Evolutionary conservation across 2,113 vertebrate species (phyloP).

Genomic region (Sebastes fasciatus): DNA sequence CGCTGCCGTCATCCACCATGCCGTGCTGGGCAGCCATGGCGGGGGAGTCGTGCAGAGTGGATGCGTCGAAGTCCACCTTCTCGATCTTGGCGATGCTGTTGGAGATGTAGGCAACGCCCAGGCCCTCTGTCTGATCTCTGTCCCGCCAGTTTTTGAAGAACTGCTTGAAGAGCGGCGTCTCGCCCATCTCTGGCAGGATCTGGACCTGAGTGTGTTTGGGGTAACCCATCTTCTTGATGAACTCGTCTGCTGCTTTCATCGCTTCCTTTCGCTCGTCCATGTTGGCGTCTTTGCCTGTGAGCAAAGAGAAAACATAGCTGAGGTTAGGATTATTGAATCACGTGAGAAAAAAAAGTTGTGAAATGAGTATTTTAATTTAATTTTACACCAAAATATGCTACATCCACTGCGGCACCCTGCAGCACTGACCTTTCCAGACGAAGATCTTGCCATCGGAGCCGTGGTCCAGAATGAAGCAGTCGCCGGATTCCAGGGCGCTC

Average conservation of each 20-base stretch:
- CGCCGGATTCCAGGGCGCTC: conserved; percentile 89
- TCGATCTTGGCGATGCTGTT: conserved; percentile 94
- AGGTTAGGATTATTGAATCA: not conserved
- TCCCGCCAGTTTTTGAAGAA: conserved; percentile 99
- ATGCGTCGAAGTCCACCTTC: conserved; percentile 91
- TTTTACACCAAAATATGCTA: too few relatives aligned
- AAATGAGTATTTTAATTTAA: not conserved
- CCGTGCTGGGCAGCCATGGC: conserved; percentile 97
- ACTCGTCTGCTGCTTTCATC: conserved; percentile 92
- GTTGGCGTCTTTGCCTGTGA: conserved; percentile 91
- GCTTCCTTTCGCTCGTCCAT: conserved; percentile 93
- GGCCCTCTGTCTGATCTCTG: conserved; percentile 91
- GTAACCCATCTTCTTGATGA: conserved; percentile 97
- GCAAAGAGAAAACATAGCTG: not conserved
- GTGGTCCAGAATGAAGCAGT: conserved; percentile 98
- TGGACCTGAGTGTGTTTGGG: conserved; percentile 95
- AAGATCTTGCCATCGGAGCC: conserved; percentile 95
- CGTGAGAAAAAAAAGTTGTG: not conserved
- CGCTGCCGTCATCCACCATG: conserved; percentile 94
- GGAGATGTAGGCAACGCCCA: conserved; percentile 91
- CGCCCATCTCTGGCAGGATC: conserved; percentile 93
- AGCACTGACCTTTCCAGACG: conserved; percentile 94
- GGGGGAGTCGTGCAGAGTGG: conserved; percentile 89
- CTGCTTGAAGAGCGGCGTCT: conserved; percentile 98
- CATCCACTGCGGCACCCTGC: too few relatives aligned